phyloP scores from a whole-genome alignment of 1,140 invertebrate genomes.

The Panagrolaimus sp. region DNA sequence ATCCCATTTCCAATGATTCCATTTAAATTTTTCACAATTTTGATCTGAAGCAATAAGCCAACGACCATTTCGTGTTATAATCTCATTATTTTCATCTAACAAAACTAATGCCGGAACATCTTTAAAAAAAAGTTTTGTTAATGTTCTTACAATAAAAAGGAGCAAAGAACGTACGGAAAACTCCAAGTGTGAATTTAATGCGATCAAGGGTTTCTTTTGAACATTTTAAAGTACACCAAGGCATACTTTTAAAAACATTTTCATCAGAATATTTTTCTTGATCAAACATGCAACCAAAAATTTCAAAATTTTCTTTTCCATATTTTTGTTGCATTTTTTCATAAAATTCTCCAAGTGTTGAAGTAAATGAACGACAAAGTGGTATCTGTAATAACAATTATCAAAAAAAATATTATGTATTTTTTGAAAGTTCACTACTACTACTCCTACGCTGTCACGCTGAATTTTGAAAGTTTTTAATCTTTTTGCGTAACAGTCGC shows the following conservation, averaged over 20 bases:
- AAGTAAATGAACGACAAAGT: conserved; percentile 5
- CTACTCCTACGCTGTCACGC: too few relatives aligned
- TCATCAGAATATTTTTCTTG: not conserved
- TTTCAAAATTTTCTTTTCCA: conserved; percentile 15
- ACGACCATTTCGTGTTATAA: conserved; percentile 13
- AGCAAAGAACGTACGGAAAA: conserved; percentile 9
- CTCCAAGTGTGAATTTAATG: conserved; percentile 9
- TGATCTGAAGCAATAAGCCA: not conserved
- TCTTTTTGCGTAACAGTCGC: too few relatives aligned
- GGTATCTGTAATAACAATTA: conserved; percentile 13
- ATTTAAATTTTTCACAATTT: not conserved
- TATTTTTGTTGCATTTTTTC: not conserved
- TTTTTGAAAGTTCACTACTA: too few relatives aligned
- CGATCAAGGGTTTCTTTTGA: not conserved
- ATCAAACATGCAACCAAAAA: conserved; percentile 6
- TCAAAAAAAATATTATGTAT: not conserved
- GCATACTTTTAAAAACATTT: not conserved
- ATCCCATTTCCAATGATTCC: not conserved
- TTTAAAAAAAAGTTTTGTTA: not conserved
- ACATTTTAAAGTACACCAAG: conserved; percentile 12
- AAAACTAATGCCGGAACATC: conserved; percentile 14
- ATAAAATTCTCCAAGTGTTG: not conserved
- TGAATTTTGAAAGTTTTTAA: too few relatives aligned
- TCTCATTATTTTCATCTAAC: conserved; percentile 16
- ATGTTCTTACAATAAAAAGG: too few relatives aligned